phyloP scores from a whole-genome alignment of 2,888 invertebrate genomes.

The Philhelius pedissequus region DNA sequence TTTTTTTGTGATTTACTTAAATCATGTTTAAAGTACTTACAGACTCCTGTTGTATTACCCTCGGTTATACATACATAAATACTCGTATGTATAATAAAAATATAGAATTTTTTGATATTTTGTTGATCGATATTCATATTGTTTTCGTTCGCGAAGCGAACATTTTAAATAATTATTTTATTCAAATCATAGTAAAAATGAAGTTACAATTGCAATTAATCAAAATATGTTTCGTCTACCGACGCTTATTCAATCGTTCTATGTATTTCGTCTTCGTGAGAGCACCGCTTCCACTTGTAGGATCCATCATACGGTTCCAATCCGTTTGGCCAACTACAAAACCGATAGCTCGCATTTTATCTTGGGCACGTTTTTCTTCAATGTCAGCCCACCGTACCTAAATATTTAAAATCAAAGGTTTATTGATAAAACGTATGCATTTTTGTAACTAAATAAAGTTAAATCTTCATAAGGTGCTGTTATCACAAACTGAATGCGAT shows the following conservation, averaged over 20 bases:
- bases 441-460: background rate
- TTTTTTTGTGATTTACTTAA: too few relatives aligned
- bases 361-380: conserved; percentile 94
- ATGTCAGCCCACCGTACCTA: conserved; percentile 99
- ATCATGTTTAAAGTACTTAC: too few relatives aligned
- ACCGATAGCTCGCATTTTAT: conserved; percentile 95
- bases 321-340: conserved; percentile 98
- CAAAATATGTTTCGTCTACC: conserved; percentile 10
- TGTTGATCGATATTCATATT: background rate
- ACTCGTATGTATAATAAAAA: background rate
- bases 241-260: conserved; percentile 81
- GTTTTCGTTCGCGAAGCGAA: background rate
- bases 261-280: conserved; percentile 97
- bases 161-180: background rate
- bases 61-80: background rate
- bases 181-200: background rate
- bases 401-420: background rate
- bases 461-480: too few relatives aligned
- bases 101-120: background rate
- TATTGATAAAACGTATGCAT: background rate
- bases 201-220: background rate
- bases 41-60: too few relatives aligned
- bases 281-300: conserved; percentile 91
- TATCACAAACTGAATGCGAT: background rate
- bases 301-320: conserved; percentile 97